These are phyloP conservation scores for Eubasilissa splendida DNA, from an alignment of 2,888 invertebrate species.

Conservation along the genomic window DNA sequence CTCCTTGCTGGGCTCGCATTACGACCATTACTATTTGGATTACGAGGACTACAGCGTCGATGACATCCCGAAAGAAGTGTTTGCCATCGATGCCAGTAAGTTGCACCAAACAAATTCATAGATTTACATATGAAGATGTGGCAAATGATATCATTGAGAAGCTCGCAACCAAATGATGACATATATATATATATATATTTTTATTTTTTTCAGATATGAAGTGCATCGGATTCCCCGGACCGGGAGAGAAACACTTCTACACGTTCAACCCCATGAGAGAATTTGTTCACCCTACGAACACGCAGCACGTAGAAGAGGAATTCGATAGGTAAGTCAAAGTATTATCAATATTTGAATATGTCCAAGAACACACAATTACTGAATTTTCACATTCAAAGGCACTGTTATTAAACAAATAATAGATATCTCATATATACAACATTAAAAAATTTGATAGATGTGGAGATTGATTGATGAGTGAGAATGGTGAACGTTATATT, in stretches of 20 bases:
- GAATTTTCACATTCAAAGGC: too few relatives aligned
- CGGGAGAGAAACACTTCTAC: slow-evolving; percentile 82
- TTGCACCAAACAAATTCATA: slow-evolving; percentile 30
- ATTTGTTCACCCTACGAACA: slow-evolving; percentile 82
- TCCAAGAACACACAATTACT: too few relatives aligned
- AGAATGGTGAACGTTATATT: too few relatives aligned
- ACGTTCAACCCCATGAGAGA: slow-evolving; percentile 96
- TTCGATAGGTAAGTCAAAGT: slow-evolving; percentile 68
- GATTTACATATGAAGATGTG: too few relatives aligned
- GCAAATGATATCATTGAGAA: too few relatives aligned
- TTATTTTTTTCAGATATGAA: slow-evolving; percentile 73
- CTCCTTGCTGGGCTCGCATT: slow-evolving; percentile 93
- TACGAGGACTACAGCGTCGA: slow-evolving; percentile 81
- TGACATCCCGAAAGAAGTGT: slow-evolving; percentile 79
- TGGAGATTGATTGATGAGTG: too few relatives aligned
- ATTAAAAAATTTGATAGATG: too few relatives aligned
- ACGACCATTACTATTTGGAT: slow-evolving; percentile 92
- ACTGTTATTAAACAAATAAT: too few relatives aligned
- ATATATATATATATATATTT: too few relatives aligned
- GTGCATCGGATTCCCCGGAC: slow-evolving; percentile 89
- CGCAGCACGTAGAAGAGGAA: slow-evolving; percentile 81
- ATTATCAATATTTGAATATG: neutral
- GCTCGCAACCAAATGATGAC: too few relatives aligned
- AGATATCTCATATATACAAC: too few relatives aligned
- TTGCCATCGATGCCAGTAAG: slow-evolving; percentile 77